Base-by-base conservation (phyloP, 1,140 invertebrate genomes). In the Drosophila burlai region DNA sequence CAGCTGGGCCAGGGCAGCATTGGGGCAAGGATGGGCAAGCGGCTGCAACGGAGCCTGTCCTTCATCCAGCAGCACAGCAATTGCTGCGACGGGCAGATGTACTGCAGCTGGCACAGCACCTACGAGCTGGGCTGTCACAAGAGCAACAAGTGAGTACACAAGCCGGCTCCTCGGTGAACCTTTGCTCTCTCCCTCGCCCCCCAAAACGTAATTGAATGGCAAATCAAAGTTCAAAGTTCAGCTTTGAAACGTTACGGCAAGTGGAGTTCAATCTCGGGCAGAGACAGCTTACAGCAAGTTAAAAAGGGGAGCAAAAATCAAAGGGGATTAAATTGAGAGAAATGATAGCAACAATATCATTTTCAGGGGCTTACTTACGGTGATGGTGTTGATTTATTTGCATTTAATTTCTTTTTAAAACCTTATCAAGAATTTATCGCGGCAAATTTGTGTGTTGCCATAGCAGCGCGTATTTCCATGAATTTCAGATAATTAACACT, bases 11-110 rank as follows among this genome's bases (percentile, higher is more conserved):
- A 91, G 66, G 82, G 83, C 7, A 90, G 89, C 63, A 89, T 87
- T 7, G 89, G 89, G 11, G 80, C 80, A 55, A 81, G 85, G 16
- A 84, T 87, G 80, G 90, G 92, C 31, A 90, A 86, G 46, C 86
- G 80, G 59, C 92, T 76, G 82, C 93, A 89, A 81, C 92, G 81
- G 71, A 93, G 86, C 91, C 92, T 79, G 81, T 93, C 76, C 40
- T 92, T 91, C 75, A 93, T 92, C 36, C 81, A 92, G 55, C 91
- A 92, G 77, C 74, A 94, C 55, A 66, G 63, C 29, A 91, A 92
- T 60, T 92, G 91, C 75, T 92, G 91, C 59, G 87, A 92, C 38
- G 87, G 80, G 0, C 91, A 91, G 29, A 69, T 89, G 65, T 89
- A 89, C 58, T 91, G 90, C 72, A 89, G 75, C 58, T 92, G 83